Base-by-base conservation (phyloP, 2,797 vertebrate genomes). In the Amblyopsis hoosieri region DNA sequence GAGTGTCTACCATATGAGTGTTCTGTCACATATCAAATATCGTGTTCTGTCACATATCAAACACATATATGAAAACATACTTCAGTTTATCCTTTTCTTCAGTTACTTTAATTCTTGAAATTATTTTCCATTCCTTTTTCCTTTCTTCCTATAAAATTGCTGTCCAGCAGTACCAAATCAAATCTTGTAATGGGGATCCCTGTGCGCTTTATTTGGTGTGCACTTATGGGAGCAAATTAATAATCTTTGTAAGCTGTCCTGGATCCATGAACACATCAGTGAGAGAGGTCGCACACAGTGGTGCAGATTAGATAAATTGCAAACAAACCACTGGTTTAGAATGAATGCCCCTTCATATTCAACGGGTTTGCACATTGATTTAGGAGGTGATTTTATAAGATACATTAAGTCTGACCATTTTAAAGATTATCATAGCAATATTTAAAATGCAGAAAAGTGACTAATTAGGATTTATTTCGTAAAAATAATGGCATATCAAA, bases 271-370 rank as follows among this genome's bases (percentile, higher is more conserved):
- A 76, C 76, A 66, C 72, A 71, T 76, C 37, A 10, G 37, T 60
- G 59, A 81, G 62, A 60, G 57, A 71, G 68, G 67, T 75, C 6
- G 37, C 75, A 66, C 75, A 81, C 66, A 19, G 66, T 78, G 74
- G 52, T 54, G 56, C 47, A 72, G 69, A 74, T 68, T 79, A 73
- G 83, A 82, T 67, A 73, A 59, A 62, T 59, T 45, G 52, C 60
- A 62, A 71, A 69, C 60, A 57, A 57, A 59, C 66, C n/a, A 19
- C 52, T 29, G 19, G 3, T 29, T 29, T 29, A 29, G 23, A 29
- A 29, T 29, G 23, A 29, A 29, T 29, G 23, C 3, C 19, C 19
- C 19, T 19, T 19, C 19, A 19, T 19, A 19, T 29, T 19, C 10
- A 53, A 53, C 33, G 1, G 19, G 33, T 37, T 37, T 37, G 7